Percentiles rank a stretch among this genome's conserved stretches.
Evolutionary conservation across 2,797 vertebrate genomes (phyloP).

Genomic region (Tauraco hartlaubi): DNA sequence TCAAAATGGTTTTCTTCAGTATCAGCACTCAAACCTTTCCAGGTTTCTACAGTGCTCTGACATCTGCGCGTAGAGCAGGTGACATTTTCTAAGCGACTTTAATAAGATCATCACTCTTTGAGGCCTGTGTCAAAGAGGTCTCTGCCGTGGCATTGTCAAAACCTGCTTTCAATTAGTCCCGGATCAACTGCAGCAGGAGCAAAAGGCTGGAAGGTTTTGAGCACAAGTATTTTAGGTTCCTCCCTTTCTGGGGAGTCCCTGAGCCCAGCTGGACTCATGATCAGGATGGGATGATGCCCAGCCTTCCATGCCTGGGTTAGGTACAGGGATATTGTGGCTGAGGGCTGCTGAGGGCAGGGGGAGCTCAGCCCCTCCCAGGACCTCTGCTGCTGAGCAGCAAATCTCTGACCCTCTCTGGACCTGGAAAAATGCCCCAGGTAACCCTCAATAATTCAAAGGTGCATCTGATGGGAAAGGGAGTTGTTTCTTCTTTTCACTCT

Average conservation of each 20-base stretch:
- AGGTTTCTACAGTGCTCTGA: background rate
- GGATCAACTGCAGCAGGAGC: background rate
- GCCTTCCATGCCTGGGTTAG: background rate
- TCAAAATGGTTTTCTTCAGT: background rate
- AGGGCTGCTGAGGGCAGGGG: background rate
- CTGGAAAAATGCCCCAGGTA: background rate
- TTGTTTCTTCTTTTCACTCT: background rate
- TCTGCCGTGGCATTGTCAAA: background rate
- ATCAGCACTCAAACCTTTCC: background rate
- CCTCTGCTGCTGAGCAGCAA: background rate
- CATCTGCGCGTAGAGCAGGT: rapidly evolving
- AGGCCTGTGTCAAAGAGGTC: background rate
- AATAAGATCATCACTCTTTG: background rate
- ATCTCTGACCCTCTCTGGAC: background rate
- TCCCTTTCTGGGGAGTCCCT: background rate
- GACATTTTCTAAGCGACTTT: background rate
- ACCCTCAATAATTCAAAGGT: background rate
- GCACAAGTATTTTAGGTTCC: background rate
- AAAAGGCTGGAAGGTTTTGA: background rate
- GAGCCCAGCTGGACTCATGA: background rate
- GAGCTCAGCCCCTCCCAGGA: background rate
- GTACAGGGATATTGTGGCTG: background rate
- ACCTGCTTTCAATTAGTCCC: conserved; percentile 2
- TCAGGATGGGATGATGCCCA: background rate
- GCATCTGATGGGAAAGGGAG: background rate